Evolutionary conservation across 2,888 invertebrate genomes (phyloP).

Genomic region (Didymodactylos carnosus): DNA sequence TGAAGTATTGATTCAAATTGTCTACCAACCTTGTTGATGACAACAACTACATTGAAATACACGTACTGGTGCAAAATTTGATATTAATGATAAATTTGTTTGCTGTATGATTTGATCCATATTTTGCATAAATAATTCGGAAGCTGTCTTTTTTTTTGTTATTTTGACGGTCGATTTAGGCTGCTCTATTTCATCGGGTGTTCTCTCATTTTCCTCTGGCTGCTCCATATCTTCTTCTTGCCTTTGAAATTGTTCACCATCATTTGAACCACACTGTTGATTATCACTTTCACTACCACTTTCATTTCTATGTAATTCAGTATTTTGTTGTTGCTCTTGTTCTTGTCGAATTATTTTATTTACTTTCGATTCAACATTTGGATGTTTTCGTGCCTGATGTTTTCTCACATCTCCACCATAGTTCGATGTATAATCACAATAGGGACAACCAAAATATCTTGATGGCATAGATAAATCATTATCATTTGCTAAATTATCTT

Average conservation of each 20-base stretch:
- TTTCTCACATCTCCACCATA: conserved; percentile 13
- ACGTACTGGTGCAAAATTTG: background rate
- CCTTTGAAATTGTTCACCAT: background rate
- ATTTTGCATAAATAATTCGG: background rate
- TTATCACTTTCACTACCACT: background rate
- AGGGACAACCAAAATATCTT: conserved; percentile 9
- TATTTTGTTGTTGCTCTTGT: background rate
- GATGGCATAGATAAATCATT: background rate
- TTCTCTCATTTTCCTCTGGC: no score
- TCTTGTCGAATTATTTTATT: background rate
- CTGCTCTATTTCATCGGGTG: background rate
- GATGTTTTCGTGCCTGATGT: conserved; percentile 13
- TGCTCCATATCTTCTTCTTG: no score
- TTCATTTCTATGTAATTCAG: background rate
- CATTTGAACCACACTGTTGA: background rate
- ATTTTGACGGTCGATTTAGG: background rate
- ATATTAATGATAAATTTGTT: background rate
- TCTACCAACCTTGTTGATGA: background rate
- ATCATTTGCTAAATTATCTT: background rate
- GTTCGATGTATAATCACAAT: conserved; percentile 14
- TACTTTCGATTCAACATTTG: background rate
- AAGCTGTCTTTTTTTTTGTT: background rate
- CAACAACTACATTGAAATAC: background rate
- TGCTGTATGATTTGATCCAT: background rate
- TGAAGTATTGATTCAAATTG: no score